Base-by-base conservation (phyloP, 2,888 invertebrate genomes). In the Acleris cristana region DNA sequence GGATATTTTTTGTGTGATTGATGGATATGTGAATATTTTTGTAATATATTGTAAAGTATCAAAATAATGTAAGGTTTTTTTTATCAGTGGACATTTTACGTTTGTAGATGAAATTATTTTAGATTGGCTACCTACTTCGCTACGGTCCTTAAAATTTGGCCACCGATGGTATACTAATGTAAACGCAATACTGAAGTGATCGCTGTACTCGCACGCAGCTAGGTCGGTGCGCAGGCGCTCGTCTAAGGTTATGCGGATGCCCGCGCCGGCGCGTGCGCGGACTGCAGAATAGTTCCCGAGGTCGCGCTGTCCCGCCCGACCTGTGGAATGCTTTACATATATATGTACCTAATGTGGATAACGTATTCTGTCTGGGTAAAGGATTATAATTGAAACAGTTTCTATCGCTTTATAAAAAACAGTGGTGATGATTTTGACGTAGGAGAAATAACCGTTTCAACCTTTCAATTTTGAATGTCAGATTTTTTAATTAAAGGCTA, bases 231-330 rank as follows among this genome's bases (percentile, higher is more conserved):
- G 64, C 57, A 19, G 5, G 60, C 55, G 60, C 14, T 48, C 51
- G 59, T 19, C 48, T 67, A 67, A 67, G 67, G 63, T 67, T 67
- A 63, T 67, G 67, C 69, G 69, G 69, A 70, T 70, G 69, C 64
- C 57, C 53, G 54, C 58, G 65, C 54, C 64, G 7, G 69, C 57
- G 65, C 69, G 66, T 66, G 66, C 55, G 66, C 51, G n/a, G 69
- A 66, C 60, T 70, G 64, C 60, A 56, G 64, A 70, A 64, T 56
- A 49, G 60, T 16, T 48, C 55, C 63, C 69, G 69, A 70, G 69
- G 69, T 67, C 67, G 66, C 66, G 30, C 30, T 52, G 65, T 26
- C 59, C 66, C 65, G 67, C 58, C 67, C 67, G 67, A 63, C 67
- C 67, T 30, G 63, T 23, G 62, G 67, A 67, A 67, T 67, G 63